These are phyloP conservation scores for Helicoverpa zea DNA, from an alignment of 1,140 invertebrate genomes.

Conservation along the genomic window DNA sequence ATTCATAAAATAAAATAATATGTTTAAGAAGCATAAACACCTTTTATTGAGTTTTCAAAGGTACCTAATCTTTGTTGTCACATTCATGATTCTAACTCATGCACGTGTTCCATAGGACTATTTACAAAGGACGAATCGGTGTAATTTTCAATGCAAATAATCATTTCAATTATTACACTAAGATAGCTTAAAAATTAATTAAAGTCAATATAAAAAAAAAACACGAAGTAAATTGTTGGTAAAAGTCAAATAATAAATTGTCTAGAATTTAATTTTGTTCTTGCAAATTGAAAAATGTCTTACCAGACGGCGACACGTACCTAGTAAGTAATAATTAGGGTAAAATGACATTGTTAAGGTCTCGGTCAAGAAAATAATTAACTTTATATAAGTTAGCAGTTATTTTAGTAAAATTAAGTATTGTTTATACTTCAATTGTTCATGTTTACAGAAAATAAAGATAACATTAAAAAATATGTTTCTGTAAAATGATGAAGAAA, in stretches of 20 bases:
- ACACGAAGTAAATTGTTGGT: neutral
- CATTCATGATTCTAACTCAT: constrained; percentile 8
- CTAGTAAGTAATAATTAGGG: neutral
- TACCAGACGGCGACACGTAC: neutral
- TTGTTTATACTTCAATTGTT: too few species aligned
- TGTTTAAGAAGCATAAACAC: too few species aligned
- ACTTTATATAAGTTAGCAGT: too few species aligned
- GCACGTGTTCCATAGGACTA: neutral
- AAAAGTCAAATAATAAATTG: constrained; percentile 6
- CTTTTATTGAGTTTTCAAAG: neutral
- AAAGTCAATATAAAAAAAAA: neutral
- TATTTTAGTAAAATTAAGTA: too few species aligned
- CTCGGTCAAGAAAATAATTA: neutral
- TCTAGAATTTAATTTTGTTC: constrained; percentile 12
- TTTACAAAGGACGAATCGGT: constrained; percentile 5
- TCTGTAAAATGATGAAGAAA: too few species aligned
- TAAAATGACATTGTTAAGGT: neutral
- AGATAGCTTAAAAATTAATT: neutral
- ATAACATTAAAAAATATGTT: too few species aligned
- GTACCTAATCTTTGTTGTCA: neutral
- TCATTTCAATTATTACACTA: neutral
- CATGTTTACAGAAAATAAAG: too few species aligned
- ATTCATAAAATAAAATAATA: too few species aligned
- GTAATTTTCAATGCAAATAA: neutral
- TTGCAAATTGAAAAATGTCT: constrained; percentile 11